Evolutionary conservation across 1,140 invertebrate genomes (phyloP).

Genomic region (Diachasma alloeum): DNA sequence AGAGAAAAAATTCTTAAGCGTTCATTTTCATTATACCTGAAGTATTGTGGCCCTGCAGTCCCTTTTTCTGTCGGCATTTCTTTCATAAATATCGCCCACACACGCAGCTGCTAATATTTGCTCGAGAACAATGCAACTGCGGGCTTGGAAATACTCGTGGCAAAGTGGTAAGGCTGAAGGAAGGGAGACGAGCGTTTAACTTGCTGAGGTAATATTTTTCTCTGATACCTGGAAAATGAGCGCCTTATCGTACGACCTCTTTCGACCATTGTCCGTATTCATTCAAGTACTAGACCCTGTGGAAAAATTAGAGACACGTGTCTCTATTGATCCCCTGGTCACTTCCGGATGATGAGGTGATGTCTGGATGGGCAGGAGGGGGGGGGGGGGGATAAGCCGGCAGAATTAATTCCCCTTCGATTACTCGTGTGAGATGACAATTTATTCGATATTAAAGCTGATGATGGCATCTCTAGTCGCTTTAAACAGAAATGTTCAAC

Average conservation of each 20-base stretch:
- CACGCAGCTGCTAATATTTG: constrained; percentile 48
- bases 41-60: neutral
- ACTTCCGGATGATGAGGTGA: neutral
- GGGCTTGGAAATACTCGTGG: constrained; percentile 2
- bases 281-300: too few relatives aligned
- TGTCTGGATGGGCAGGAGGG: neutral
- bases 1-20: neutral
- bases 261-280: constrained; percentile 35
- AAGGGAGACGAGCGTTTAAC: constrained; percentile 25
- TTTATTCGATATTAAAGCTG: neutral
- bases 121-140: constrained; percentile 45
- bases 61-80: constrained; percentile 4
- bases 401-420: neutral
- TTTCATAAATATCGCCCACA: constrained; percentile 19
- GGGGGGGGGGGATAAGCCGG: neutral
- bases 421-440: neutral
- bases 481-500: too few relatives aligned
- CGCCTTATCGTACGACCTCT: constrained; percentile 44
- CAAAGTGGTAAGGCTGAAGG: constrained; percentile 32
- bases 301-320: neutral
- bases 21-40: neutral
- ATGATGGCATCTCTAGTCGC: neutral
- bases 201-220: constrained; percentile 30
- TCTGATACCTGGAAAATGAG: constrained; percentile 40
- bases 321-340: neutral